Evolutionary conservation across 1,140 invertebrate genomes (phyloP).

Genomic region (Drosophila novamexicana): DNA sequence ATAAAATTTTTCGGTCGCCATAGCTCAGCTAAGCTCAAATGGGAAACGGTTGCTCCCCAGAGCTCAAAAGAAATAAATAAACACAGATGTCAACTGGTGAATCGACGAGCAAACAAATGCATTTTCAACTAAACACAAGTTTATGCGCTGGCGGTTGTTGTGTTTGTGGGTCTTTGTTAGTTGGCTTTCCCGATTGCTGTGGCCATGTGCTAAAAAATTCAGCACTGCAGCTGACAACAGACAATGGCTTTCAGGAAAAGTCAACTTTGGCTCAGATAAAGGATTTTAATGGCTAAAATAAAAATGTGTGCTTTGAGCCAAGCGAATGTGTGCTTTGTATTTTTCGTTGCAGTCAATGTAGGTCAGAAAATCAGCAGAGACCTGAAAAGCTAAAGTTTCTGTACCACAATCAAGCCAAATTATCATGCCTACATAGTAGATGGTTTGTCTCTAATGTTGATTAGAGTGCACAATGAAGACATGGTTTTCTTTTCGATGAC

Average conservation of each 20-base stretch:
- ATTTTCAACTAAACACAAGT: conserved; percentile 3
- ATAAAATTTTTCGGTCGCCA: conserved; percentile 18
- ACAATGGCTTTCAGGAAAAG: background rate
- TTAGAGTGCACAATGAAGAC: too few relatives aligned
- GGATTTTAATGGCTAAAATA: conserved; percentile 1
- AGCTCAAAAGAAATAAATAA: conserved; percentile 23
- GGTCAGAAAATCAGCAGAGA: background rate
- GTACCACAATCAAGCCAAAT: background rate
- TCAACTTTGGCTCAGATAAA: background rate
- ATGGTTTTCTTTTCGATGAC: too few relatives aligned
- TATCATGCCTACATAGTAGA: background rate
- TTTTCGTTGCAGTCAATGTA: background rate
- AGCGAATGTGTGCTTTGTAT: conserved; percentile 6
- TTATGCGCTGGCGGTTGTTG: background rate
- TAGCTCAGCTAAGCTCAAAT: conserved; percentile 4
- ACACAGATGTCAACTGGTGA: conserved; percentile 21
- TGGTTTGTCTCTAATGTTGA: too few relatives aligned
- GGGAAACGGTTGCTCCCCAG: background rate
- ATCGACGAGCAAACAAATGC: conserved; percentile 16
- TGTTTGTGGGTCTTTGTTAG: background rate
- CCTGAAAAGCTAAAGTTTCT: too few relatives aligned
- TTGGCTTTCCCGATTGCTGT: conserved; percentile 5
- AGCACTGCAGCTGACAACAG: conserved; percentile 2
- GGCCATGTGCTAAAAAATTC: background rate
- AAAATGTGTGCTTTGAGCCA: conserved; percentile 7